Conservation (phyloP, 1,140 invertebrate species). For the Bicyclus anynana region DNA sequence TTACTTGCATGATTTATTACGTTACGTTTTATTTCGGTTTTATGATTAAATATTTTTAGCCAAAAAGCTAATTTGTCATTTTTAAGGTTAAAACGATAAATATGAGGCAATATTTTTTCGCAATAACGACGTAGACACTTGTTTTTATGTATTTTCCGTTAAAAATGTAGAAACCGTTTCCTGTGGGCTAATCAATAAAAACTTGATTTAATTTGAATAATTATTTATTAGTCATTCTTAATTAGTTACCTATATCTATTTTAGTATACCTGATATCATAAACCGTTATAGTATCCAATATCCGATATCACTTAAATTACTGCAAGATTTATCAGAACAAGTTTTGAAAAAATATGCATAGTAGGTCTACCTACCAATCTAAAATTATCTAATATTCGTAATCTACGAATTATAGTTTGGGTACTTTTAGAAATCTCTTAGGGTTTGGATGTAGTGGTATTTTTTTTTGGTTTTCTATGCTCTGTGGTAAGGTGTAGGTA, state of each 20-base stretch:
- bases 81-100: constrained; percentile 2
- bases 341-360: no score
- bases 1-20: background rate
- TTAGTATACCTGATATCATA: no score
- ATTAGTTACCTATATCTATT: background rate
- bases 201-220: constrained; percentile 1
- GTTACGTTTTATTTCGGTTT: background rate
- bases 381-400: no score
- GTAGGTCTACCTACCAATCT: no score
- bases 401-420: no score
- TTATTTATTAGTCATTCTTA: background rate
- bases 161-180: constrained; percentile 12
- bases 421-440: no score
- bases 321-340: no score
- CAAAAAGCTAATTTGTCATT: constrained; percentile 2
- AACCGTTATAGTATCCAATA: no score
- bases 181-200: constrained; percentile 11
- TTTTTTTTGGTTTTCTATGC: no score
- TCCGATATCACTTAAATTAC: no score
- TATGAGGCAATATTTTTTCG: background rate
- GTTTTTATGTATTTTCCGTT: constrained; percentile 9
- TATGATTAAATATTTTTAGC: background rate
- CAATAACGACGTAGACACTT: constrained; percentile 1
- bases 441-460: no score
- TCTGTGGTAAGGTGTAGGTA: no score